Base-by-base conservation (phyloP, 1,140 invertebrate genomes). In the Meloidogyne floridensis region DNA sequence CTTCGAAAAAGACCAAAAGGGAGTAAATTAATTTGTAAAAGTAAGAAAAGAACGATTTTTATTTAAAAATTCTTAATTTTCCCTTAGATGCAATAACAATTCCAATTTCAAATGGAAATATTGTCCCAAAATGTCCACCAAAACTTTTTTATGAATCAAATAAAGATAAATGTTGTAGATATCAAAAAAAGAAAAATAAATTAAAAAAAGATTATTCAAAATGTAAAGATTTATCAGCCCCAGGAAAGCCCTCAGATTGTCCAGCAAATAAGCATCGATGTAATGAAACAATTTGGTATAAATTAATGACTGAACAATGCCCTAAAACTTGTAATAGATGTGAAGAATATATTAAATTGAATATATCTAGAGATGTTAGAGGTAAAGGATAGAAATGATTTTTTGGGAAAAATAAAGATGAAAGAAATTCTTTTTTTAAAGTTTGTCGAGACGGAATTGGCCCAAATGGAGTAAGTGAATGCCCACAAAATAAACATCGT, bases 231-330 rank as follows among this genome's bases (percentile, higher is more conserved):
- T 79, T 79, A 47, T 43, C 77, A 53, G 77, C 65, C 18, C 20
- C 77, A 9, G 77, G 77, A 4, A 69, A 32, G 9, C 2, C 13
- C 51, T 72, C 77, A 43, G 77, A 79, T 53, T 79, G 77, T 47
- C 77, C 77, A 72, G n/a, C 20, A 72, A 79, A 79, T 47, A 79
- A 72, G n/a, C 20, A 65, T 32, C 43, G 77, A 42, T 79, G 77
- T 71, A 69, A 79, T 42, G 77, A 79, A 11, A 51, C 65, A 72
- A 42, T 79, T 32, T 79, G 77, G 77, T 71, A 53, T 32, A 56
- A 65, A 32, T 79, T 79, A 51, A 79, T 79, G 77, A 71, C 54
- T 69, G 65, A 71, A 71, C 56, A 79, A 71, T 79, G 77, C 20
- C 77, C 77, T 18, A 69, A 69, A 53, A 79, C 77, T n/a, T 79